phyloP scores from a whole-genome alignment of 2,797 vertebrate genomes.

The Cephalopachus bancanus region DNA sequence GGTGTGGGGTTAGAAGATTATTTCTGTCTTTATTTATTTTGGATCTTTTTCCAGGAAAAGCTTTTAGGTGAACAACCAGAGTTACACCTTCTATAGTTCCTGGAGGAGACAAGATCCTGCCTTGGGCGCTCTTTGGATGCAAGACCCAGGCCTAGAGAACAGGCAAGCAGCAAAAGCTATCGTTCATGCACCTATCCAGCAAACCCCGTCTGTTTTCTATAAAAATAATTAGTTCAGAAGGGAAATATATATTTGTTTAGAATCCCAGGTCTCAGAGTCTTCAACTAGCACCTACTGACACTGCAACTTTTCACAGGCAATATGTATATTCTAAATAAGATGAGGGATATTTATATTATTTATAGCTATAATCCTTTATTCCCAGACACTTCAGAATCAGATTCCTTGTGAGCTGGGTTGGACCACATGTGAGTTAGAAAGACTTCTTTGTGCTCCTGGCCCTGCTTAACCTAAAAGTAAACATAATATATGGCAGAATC shows the following conservation, averaged over 20 bases:
- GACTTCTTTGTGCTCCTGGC: conserved; percentile 44
- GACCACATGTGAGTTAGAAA: conserved; percentile 36
- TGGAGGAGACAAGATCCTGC: not conserved
- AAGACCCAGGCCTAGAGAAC: no score
- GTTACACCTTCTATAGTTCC: not conserved
- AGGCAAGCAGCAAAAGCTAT: not conserved
- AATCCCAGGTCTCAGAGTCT: conserved; percentile 8
- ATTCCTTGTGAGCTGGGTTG: not conserved
- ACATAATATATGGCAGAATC: not conserved
- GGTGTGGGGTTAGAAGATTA: not conserved
- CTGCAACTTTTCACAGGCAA: not conserved
- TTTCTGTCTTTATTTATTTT: conserved; percentile 54
- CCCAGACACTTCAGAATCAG: not conserved
- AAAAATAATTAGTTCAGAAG: conserved; percentile 42
- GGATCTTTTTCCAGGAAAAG: not conserved
- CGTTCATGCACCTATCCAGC: not conserved
- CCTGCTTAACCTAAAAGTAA: conserved; percentile 43
- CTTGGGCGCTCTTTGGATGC: not conserved
- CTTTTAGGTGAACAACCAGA: not conserved
- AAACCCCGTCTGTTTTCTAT: conserved; percentile 48
- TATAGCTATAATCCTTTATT: not conserved
- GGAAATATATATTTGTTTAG: conserved; percentile 33
- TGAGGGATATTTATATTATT: not conserved
- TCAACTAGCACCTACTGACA: conserved; percentile 19
- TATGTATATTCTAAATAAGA: not conserved